Evolutionary conservation across 2,888 invertebrate genomes (phyloP), one percentile per base, ranked within the genome.

Genomic region (Leistus spinibarbis): DNA sequence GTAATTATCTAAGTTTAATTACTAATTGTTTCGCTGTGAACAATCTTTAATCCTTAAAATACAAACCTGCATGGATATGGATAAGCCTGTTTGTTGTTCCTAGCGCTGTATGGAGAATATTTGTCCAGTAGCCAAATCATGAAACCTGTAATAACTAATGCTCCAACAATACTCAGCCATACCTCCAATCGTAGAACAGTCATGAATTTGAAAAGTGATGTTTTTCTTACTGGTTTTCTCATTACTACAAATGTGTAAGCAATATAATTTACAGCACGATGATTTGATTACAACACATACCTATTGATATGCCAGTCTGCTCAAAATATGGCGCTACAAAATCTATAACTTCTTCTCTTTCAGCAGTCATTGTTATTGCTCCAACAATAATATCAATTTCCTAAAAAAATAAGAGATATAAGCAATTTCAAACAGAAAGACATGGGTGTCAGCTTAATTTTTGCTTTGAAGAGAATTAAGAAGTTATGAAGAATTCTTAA

Each of bases 131-230:
- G 85, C 94, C 95, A 96, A 76, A 96, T 91, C 92, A 96, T 93
- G 75, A 95, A 88, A 0, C 95, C 96, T 0, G 96, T 96, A 0
- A 93, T 88, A 0, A 93, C 88, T 17, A 96, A 84, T 0, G 96
- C 95, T 0, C 91, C 95, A 1, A 96, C 91, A 76, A 97, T 96
- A 80, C 94, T 94, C 9, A 95, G 83, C 96, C 96, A 96, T 0
- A 97, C 96, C 84, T 96, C 95, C 0, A 93, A 86, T 1, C 93
- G 90, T 3, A 97, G 87, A 0, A 97, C 97, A 0, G 95, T 96
- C 95, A 96, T 96, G 86, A 97, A 97, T 85, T 96, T 96, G 85
- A 97, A 96, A 0, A 96, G 87, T 0, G 95, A 95, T 0, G 95
- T 94, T 83, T 93, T 92, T 0, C 92, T 88, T 0, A 91, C 89